Percentiles rank a stretch among this genome's conserved stretches.
These are phyloP conservation scores for Psittacula cyanocephala DNA, from an alignment of 2,113 vertebrate genomes.

Conservation along the genomic window DNA sequence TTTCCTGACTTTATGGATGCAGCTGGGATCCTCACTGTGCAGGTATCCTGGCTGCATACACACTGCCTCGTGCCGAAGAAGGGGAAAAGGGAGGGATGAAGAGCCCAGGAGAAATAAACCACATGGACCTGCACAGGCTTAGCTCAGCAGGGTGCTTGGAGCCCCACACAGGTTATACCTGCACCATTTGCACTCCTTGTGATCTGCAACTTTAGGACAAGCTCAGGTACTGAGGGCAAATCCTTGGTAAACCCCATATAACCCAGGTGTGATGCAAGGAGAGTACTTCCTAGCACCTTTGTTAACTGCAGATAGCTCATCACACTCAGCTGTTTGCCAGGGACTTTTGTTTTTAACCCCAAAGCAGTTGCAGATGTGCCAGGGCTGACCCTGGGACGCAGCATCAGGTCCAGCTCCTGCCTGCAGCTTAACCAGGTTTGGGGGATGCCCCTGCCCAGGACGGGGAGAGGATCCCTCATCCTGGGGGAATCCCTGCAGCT, in stretches of 20 bases:
- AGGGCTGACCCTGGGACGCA: background rate
- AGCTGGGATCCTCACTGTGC: accelerated
- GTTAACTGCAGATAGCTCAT: background rate
- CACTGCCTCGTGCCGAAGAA: accelerated
- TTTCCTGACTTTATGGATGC: too few species aligned
- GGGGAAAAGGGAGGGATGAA: background rate
- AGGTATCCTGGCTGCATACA: accelerated
- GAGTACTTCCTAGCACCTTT: background rate
- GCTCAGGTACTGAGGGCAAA: accelerated
- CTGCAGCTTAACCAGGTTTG: background rate
- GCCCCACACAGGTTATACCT: accelerated
- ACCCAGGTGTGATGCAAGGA: background rate
- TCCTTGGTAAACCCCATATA: accelerated
- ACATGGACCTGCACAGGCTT: accelerated
- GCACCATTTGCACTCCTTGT: accelerated
- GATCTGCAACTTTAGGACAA: background rate
- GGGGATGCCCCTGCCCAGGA: background rate
- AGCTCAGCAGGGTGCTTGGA: background rate
- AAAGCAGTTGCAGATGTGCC: background rate
- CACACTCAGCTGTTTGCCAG: background rate
- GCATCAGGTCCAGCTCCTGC: too few species aligned
- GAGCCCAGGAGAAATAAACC: background rate
- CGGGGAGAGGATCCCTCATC: too few species aligned
- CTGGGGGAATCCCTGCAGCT: too few species aligned
- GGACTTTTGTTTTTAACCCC: background rate